phyloP scores from a whole-genome alignment of 1,140 invertebrate genomes.

The Phenacoccus solenopsis region DNA sequence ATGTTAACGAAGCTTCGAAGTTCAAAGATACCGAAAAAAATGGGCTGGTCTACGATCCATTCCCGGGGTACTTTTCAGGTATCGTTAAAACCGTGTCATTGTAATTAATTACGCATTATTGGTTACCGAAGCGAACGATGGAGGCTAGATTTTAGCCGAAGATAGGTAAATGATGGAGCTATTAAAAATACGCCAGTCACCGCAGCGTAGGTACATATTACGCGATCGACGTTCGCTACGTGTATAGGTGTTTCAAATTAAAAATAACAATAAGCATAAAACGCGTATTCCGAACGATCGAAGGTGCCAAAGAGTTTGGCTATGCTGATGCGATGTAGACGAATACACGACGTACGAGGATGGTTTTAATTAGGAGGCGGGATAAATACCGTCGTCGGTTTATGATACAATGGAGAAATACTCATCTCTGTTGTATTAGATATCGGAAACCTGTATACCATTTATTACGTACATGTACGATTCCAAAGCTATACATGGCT shows the following conservation, averaged over 20 bases:
- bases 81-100: background rate
- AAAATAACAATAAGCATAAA: slow-evolving; percentile 3
- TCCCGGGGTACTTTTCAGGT: background rate
- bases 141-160: background rate
- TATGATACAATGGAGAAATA: too few species aligned
- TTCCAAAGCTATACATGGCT: too few species aligned
- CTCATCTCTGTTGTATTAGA: too few species aligned
- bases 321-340: too few species aligned
- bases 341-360: background rate
- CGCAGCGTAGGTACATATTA: too few species aligned
- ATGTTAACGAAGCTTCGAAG: too few species aligned
- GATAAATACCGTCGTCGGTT: background rate
- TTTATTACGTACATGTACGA: too few species aligned
- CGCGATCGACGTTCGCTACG: background rate
- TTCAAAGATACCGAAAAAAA: background rate
- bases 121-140: background rate
- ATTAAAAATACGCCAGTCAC: background rate
- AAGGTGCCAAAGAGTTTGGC: too few species aligned
- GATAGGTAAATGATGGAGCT: background rate
- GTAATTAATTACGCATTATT: background rate
- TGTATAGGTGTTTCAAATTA: background rate
- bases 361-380: background rate
- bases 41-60: background rate
- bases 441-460: too few species aligned
- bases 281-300: background rate